Base-by-base conservation (phyloP, 2,113 vertebrate genomes). In the Entelurus aequoreus region DNA sequence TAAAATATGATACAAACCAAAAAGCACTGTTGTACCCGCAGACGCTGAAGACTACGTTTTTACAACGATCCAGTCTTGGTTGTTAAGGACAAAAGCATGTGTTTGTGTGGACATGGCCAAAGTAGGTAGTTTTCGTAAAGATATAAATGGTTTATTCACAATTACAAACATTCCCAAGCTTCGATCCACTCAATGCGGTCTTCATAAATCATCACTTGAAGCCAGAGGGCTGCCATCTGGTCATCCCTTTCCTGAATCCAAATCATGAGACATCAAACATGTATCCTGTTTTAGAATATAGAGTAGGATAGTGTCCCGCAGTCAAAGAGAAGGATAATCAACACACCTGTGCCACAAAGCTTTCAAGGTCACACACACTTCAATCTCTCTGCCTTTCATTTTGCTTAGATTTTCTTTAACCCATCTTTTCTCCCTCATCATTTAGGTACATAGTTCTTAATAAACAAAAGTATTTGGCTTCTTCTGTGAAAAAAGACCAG, bases 191-290 rank as follows among this genome's bases (percentile, higher is more conserved):
- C 68, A 48, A 72, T 68, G 81, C 77, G 74, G 78, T 79, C 76
- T 67, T 78, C 59, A 72, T 79, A 82, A 79, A 84, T 86, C 80
- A 77, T 77, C 70, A 80, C 71, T 78, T 71, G 72, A 66, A 82
- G 75, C 78, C 78, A 76, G 69, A 74, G 70, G 77, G 73, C 56
- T 61, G 59, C 58, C 82, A 90, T 88, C 83, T 89, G 86, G 71
- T 79, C 80, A 57, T 46, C 60, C 63, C 65, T 81, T 83, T 79
- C 74, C 69, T 79, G 63, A 12, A 6, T 75, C 78, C 42, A 61
- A 64, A 15, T 47, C 59, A 40, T 65, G 52, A 64, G 50, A 8
- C 63, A 61, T 81, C 64, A 78, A 79, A 81, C 81, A 70, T 74
- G 54, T 64, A 60, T 55, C 63, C 71, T 73, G 65, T 69, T 69